Evolutionary conservation across 2,113 vertebrate species (phyloP).

Genomic region (Vidua chalybeata): DNA sequence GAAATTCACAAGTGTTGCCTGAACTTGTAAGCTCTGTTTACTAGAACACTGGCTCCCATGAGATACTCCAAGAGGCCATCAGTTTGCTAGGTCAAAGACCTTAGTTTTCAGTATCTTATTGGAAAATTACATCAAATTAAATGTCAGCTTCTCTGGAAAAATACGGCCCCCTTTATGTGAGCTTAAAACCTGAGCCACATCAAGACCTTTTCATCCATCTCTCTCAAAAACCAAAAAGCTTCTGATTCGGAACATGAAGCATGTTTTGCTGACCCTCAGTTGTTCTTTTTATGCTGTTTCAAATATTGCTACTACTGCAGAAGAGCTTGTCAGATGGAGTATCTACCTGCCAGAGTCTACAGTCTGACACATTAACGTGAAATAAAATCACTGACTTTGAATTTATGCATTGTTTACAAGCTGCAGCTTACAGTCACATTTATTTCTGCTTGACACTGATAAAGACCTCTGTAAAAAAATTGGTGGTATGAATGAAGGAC

Average conservation of each 20-base stretch:
- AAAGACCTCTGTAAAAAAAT: background rate
- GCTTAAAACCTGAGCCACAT: background rate
- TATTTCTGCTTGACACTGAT: background rate
- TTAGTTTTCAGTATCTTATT: background rate
- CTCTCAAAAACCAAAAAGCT: background rate
- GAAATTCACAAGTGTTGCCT: background rate
- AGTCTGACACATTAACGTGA: background rate
- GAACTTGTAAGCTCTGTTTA: background rate
- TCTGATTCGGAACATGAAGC: background rate
- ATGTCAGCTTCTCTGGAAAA: background rate
- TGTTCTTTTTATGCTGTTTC: background rate
- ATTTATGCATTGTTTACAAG: background rate
- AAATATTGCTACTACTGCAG: background rate
- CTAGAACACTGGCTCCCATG: background rate
- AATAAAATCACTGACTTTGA: background rate
- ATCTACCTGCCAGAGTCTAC: background rate
- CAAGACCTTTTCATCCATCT: background rate
- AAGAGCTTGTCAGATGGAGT: background rate
- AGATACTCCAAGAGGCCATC: background rate
- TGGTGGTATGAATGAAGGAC: background rate
- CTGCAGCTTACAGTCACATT: background rate
- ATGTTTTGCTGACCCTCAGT: background rate
- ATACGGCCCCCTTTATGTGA: rapidly evolving
- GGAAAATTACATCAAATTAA: background rate
- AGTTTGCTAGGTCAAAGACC: background rate